These are phyloP conservation scores for Pangasius larnaudii DNA, from an alignment of 2,797 vertebrate species.

Conservation along the genomic window DNA sequence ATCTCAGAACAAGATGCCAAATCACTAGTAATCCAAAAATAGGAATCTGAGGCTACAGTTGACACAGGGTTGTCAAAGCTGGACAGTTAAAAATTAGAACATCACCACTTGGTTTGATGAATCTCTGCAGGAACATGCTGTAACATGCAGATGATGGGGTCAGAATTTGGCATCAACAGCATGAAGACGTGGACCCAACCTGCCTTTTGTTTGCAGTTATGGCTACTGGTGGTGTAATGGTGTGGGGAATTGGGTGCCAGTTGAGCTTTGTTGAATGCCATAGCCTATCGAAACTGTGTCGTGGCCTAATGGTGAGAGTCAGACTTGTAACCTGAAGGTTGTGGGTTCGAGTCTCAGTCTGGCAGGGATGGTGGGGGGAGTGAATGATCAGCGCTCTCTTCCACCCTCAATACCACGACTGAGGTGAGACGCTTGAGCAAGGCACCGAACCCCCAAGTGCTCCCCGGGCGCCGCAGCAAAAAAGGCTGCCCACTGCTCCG, in stretches of 20 bases:
- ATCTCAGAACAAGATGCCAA: neutral
- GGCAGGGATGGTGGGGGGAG: too few relatives aligned
- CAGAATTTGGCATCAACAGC: neutral
- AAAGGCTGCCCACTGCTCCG: too few relatives aligned
- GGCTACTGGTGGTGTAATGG: neutral
- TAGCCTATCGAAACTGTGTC: neutral
- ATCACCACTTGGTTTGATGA: neutral
- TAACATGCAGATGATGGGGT: neutral
- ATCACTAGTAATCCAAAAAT: neutral
- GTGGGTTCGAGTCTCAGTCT: too few relatives aligned
- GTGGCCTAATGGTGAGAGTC: too few relatives aligned
- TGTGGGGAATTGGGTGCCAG: neutral
- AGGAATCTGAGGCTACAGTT: neutral
- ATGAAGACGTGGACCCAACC: neutral
- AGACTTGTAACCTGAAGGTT: too few relatives aligned
- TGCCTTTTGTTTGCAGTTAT: neutral
- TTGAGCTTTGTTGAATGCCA: neutral
- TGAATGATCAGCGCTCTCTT: too few relatives aligned
- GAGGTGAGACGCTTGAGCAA: too few relatives aligned
- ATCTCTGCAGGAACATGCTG: neutral
- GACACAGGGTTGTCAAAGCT: neutral
- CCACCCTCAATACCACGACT: too few relatives aligned
- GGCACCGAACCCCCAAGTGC: too few relatives aligned
- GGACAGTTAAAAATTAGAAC: neutral
- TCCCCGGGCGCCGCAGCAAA: too few relatives aligned